Base-by-base conservation (phyloP, 2,797 vertebrate species). In the Cichlasoma orientale region DNA sequence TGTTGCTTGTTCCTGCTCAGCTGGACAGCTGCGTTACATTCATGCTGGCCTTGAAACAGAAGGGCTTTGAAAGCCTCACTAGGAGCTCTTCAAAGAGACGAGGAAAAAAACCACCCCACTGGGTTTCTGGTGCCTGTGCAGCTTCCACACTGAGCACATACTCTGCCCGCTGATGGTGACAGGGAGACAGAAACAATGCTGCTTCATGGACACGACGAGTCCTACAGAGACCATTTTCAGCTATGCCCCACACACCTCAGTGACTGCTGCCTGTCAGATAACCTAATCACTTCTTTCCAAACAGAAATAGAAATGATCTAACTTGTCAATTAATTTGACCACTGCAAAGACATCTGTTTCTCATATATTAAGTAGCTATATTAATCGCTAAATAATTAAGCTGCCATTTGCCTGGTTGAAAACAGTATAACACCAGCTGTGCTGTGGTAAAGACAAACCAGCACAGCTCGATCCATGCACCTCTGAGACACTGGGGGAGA, bases 21-120 rank as follows among this genome's bases (percentile, higher is more conserved):
- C 72, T 82, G 71, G 80, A 78, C 92, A 92, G 89, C 90, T 94
- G 93, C 50, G 23, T 88, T 84, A 76, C 84, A 92, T 92, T 92
- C 83, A 86, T 58, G 89, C 79, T 90, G 72, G 78, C 3, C 8
- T 55, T 59, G 82, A 87, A 80, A 88, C 82, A 56, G 77, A 79
- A 55, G 52, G 52, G 84, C 92, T 94, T 94, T 94, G 92, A 92
- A 92, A 57, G 85, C 58, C 19, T 19, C 83, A 90, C 90, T 89
- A 90, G 91, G 50, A 85, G 88, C 80, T 81, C 90, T 91, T 94
- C 92, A 93, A 94, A 93, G 89, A 66, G 78, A 66, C 14, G 7
- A 66, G 38, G 25, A 47, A 18, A 47, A 59, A 10, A 50, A 78
- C 59, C 71, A 23, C 78, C 74, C 18, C 41, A 23, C 16, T 1